Evolutionary conservation across 2,113 vertebrate species (phyloP), one percentile per base, ranked within the genome.

Genomic region (Shinisaurus crocodilurus): DNA sequence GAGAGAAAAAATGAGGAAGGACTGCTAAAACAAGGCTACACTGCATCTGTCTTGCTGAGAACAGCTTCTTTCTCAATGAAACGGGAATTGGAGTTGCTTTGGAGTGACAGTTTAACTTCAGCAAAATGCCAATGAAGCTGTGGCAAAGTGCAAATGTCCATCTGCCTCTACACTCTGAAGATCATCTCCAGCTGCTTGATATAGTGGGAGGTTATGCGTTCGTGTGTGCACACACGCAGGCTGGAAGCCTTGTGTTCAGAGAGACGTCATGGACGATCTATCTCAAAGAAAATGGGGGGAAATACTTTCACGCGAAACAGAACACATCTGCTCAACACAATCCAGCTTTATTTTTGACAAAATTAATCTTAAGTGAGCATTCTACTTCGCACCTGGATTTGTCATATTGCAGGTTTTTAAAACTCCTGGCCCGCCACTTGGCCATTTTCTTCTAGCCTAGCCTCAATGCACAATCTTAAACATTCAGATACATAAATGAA

Each of bases 41-140:
- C 40, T 92, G 50, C 90, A n/a, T 90, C 72, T 93, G 74, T 9
- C 37, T 84, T 40, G 37, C 60, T 50, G 82, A 72, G 69, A 76
- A 92, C 10, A 82, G n/a, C 48, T 93, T 87, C 50, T 92, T 90
- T 92, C 67, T 85, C 3, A 86, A 37, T 76, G 90, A 81, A 4
- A 65, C 79, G 75, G 87, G 89, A 94, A 93, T 25, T 94, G 63
- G 89, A 91, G 34, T 82, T 77, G 43, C 94, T 92, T 60, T 87
- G 90, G 89, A 27, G 29, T 70, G 92, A 90, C 83, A 6, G 91
- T 92, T 91, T 79, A 86, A 88, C 63, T 82, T 63, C 72, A 90
- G 69, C 32, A 0, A 74, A 93, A 93, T 43, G 77, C 48, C 74
- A 84, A 2, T 84, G 74, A 86, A 89, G 2, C 32, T 5, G 2